A percentile compares a stretch with the other conserved stretches of the same genome.
Conservation (phyloP, 2,888 invertebrate species). For the Pomacea canaliculata region DNA sequence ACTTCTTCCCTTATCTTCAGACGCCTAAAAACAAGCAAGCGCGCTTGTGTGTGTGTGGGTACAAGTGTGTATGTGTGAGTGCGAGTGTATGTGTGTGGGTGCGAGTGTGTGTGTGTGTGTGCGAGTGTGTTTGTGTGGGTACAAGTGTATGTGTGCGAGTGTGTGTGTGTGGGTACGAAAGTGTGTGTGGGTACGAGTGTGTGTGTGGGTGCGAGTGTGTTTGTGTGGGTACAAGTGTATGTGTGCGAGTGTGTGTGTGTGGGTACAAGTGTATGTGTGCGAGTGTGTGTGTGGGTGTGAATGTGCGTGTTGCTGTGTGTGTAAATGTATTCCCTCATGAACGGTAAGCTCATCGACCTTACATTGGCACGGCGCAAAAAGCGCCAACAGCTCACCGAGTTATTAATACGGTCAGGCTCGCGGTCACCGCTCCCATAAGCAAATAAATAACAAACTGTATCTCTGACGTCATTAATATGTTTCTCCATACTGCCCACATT, state of each 20-base stretch:
- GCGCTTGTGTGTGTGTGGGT: not conserved
- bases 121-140: slow-evolving; percentile 3
- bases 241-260: slow-evolving; percentile 1
- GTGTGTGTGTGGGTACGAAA: not conserved
- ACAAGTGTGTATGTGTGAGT: not conserved
- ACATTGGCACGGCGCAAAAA: no score
- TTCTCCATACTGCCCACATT: no score
- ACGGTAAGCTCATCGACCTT: no score
- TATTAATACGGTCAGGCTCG: no score
- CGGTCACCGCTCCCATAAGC: no score
- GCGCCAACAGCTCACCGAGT: no score
- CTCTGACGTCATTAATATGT: no score
- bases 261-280: not conserved
- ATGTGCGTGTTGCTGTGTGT: not conserved
- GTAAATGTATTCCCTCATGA: no score
- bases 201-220: no score
- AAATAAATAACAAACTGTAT: no score
- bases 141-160: not conserved
- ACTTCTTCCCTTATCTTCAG: not conserved
- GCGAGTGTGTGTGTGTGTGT: not conserved
- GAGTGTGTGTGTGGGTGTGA: slow-evolving; percentile 4
- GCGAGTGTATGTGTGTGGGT: not conserved
- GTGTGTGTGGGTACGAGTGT: not conserved
- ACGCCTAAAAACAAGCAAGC: not conserved
- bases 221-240: not conserved